These are phyloP conservation scores for Zhuqinia jingwanae DNA, from an alignment of 2,888 invertebrate species.

Conservation along the genomic window DNA sequence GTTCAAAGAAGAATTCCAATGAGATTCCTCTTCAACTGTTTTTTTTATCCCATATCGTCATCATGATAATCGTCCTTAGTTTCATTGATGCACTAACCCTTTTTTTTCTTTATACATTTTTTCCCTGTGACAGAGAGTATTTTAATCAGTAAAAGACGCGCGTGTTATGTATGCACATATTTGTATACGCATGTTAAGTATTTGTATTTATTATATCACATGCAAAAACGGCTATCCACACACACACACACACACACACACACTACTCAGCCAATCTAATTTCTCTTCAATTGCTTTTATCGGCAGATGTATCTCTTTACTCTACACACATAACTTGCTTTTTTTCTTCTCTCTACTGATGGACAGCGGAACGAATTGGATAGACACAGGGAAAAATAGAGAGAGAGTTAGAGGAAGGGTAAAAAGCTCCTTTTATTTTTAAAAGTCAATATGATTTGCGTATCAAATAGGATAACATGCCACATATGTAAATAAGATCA, in stretches of 20 bases:
- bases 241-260: too few relatives aligned
- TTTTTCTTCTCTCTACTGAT: constrained; percentile 26
- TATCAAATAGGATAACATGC: constrained; percentile 64
- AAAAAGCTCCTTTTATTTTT: neutral
- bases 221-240: too few relatives aligned
- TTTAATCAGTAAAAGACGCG: constrained; percentile 52
- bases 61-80: neutral
- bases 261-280: constrained; percentile 35
- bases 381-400: constrained; percentile 16
- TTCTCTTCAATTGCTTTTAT: constrained; percentile 27
- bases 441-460: constrained; percentile 68
- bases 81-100: neutral
- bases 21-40: constrained; percentile 38
- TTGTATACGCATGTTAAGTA: constrained; percentile 28
- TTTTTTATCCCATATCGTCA: neutral
- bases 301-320: neutral
- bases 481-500: constrained; percentile 69
- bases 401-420: neutral
- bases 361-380: constrained; percentile 57
- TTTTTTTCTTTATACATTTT: neutral
- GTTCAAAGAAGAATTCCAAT: constrained; percentile 58
- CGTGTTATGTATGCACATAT: constrained; percentile 41
- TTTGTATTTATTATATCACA: constrained; percentile 30
- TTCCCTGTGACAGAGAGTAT: constrained; percentile 12
- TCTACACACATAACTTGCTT: neutral